Evolutionary conservation across 2,113 vertebrate genomes (phyloP).

Genomic region (Sclerurus mexicanus): DNA sequence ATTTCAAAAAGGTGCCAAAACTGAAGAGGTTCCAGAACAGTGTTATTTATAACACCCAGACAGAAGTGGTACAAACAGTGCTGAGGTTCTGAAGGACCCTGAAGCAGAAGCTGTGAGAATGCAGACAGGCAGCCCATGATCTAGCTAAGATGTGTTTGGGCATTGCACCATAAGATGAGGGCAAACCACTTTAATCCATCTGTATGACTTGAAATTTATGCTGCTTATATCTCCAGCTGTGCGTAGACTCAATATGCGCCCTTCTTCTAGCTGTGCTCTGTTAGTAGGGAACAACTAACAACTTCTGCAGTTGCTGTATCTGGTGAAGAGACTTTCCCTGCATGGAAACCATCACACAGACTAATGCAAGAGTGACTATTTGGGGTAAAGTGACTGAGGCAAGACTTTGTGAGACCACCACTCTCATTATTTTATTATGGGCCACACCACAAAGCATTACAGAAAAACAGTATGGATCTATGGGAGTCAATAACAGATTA

Average conservation of each 20-base stretch:
- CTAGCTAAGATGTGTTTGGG: neutral
- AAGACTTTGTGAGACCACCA: neutral
- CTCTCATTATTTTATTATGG: neutral
- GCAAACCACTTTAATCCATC: neutral
- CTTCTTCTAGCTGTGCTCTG: neutral
- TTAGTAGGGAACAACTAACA: neutral
- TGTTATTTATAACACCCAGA: neutral
- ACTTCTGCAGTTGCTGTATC: neutral
- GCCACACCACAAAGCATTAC: neutral
- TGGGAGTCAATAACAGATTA: neutral
- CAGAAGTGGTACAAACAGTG: neutral
- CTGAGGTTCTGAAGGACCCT: neutral
- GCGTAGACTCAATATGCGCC: neutral
- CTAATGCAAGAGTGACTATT: neutral
- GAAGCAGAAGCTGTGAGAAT: neutral
- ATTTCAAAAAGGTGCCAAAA: neutral
- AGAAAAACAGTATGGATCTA: neutral
- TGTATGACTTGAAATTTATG: neutral
- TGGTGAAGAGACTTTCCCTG: neutral
- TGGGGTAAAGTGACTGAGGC: neutral
- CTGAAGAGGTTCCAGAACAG: neutral
- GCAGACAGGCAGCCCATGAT: neutral
- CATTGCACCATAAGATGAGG: rapidly evolving
- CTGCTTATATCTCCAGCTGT: neutral
- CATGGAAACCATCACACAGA: neutral